Conservation (phyloP, 1,140 invertebrate genomes). For the Drosophila asahinai region DNA sequence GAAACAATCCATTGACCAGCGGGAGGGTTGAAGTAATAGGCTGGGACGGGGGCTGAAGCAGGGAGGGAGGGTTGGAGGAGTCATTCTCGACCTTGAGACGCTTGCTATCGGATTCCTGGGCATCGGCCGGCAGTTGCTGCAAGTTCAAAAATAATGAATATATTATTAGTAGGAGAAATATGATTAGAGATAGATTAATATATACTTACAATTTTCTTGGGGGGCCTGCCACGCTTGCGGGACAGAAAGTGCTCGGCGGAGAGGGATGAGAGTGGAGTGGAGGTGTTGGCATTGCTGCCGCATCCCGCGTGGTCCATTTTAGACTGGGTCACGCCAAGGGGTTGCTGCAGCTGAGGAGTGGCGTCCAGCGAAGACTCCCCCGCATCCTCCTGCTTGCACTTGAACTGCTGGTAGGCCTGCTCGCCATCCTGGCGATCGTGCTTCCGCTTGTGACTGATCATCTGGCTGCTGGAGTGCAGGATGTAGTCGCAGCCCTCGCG, state of each 20-base stretch:
- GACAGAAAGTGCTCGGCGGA: constrained; percentile 80
- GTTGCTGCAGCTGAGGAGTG: constrained; percentile 11
- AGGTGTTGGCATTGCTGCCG: constrained; percentile 43
- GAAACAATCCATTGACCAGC: constrained; percentile 35
- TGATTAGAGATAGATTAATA: not conserved
- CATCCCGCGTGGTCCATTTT: not conserved
- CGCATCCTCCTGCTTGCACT: constrained; percentile 80
- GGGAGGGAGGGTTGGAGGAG: constrained; percentile 32
- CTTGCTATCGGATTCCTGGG: constrained; percentile 59
- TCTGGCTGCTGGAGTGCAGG: constrained; percentile 97
- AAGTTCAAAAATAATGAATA: not conserved
- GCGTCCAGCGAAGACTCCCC: constrained; percentile 60
- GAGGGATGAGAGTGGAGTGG: constrained; percentile 77
- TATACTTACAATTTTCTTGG: constrained; percentile 81
- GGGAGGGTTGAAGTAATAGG: constrained; percentile 11
- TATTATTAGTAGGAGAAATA: not conserved
- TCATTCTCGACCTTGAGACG: constrained; percentile 59
- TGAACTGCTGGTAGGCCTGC: constrained; percentile 92
- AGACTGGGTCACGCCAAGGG: not conserved
- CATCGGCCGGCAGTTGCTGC: constrained; percentile 72
- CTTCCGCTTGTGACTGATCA: constrained; percentile 99
- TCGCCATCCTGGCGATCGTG: constrained; percentile 97
- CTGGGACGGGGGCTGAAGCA: constrained; percentile 7
- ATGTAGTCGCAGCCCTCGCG: constrained; percentile 97
- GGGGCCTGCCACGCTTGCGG: constrained; percentile 78